Evolutionary conservation across 2,113 vertebrate genomes (phyloP).

Genomic region (Serilophus lunatus): DNA sequence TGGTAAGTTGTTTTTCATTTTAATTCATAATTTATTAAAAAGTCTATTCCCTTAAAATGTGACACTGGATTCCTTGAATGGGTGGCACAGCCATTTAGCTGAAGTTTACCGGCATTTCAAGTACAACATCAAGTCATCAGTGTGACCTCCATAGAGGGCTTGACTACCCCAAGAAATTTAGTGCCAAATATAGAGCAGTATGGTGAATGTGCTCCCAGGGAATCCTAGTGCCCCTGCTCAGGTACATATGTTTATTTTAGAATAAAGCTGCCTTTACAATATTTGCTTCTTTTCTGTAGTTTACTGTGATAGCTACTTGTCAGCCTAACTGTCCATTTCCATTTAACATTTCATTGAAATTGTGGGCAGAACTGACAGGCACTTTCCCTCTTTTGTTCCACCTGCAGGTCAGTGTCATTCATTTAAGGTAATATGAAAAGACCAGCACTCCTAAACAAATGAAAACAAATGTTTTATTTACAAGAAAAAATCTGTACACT

Average conservation of each 20-base stretch:
- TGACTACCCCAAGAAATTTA: background rate
- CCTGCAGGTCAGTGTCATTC: background rate
- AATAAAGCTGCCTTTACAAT: background rate
- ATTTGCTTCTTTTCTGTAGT: background rate
- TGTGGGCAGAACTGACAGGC: background rate
- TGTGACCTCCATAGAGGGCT: background rate
- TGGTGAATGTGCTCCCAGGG: background rate
- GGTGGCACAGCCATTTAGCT: background rate
- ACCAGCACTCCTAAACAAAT: conserved; percentile 64
- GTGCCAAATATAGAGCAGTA: background rate
- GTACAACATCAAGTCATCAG: background rate
- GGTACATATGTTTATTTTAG: background rate
- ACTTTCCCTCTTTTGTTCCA: background rate
- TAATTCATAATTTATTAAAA: background rate
- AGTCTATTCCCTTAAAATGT: background rate
- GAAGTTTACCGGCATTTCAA: background rate
- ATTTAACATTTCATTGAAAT: background rate
- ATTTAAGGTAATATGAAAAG: conserved; percentile 1
- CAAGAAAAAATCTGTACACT: conserved; percentile 80
- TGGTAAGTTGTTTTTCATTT: background rate
- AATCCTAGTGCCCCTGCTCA: background rate
- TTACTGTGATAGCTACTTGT: background rate
- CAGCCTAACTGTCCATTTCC: background rate
- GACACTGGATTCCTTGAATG: background rate
- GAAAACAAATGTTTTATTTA: conserved; percentile 82